These are phyloP conservation scores for Xerus rutilus DNA, from an alignment of 2,797 vertebrate genomes.

Conservation along the genomic window DNA sequence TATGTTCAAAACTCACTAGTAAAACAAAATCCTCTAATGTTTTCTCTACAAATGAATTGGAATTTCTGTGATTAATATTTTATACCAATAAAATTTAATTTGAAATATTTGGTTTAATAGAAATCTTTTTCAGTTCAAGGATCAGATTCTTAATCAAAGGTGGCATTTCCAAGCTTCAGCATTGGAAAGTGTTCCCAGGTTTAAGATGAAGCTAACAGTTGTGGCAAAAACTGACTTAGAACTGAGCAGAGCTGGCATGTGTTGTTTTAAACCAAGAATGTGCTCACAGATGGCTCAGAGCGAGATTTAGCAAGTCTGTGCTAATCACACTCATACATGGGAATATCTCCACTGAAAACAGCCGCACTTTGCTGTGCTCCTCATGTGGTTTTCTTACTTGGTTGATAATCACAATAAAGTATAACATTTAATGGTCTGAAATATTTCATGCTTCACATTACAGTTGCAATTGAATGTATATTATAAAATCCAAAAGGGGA, in stretches of 20 bases:
- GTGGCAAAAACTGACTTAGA: slow-evolving; percentile 77
- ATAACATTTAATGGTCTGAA: slow-evolving; percentile 15
- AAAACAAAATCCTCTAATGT: neutral
- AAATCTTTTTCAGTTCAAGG: neutral
- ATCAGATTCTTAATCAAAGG: slow-evolving; percentile 40
- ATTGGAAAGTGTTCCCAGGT: slow-evolving; percentile 73
- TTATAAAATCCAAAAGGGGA: neutral
- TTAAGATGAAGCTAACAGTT: slow-evolving; percentile 75
- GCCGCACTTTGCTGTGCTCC: slow-evolving; percentile 38
- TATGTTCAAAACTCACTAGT: neutral
- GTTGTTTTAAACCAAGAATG: slow-evolving; percentile 88
- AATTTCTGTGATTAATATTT: slow-evolving; percentile 10
- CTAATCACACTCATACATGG: slow-evolving; percentile 88
- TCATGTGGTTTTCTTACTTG: neutral
- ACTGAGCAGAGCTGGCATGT: slow-evolving; percentile 81
- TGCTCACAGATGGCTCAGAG: slow-evolving; percentile 90
- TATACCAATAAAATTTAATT: neutral
- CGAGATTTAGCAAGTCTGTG: slow-evolving; percentile 89
- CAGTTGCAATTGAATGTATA: neutral
- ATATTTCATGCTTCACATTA: slow-evolving; percentile 3
- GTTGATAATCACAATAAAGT: slow-evolving; percentile 14
- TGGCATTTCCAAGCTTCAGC: slow-evolving; percentile 64
- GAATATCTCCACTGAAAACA: slow-evolving; percentile 86
- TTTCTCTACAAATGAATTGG: neutral
- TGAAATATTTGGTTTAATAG: neutral